Evolutionary conservation across 2,888 invertebrate species (phyloP).

Genomic region (Oscheius myriophilus): DNA sequence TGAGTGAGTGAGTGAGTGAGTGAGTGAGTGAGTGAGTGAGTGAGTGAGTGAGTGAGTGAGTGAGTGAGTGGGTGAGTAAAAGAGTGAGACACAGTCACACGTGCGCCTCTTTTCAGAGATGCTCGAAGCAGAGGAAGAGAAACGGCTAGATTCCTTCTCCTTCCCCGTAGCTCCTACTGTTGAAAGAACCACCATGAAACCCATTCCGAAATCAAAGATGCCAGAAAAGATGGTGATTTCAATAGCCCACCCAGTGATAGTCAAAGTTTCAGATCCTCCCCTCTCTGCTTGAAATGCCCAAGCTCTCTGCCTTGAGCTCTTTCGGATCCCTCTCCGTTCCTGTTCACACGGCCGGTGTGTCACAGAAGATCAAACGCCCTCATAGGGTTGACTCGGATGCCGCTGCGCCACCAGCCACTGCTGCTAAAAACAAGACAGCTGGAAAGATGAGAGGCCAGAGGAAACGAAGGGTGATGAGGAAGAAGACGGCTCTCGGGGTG

Average conservation of each 20-base stretch:
- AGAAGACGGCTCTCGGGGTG: conserved; percentile 6
- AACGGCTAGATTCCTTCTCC: conserved; percentile 12
- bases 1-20: too few species aligned
- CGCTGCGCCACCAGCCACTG: not conserved
- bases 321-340: conserved; percentile 17
- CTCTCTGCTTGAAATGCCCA: conserved; percentile 13
- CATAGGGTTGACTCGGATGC: conserved; percentile 7
- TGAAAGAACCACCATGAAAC: not conserved
- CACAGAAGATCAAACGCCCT: not conserved
- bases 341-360: conserved; percentile 11
- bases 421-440: conserved; percentile 5
- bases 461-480: conserved; percentile 8
- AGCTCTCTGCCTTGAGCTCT: conserved; percentile 11
- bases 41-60: too few species aligned
- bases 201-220: not conserved
- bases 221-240: conserved; percentile 13
- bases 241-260: not conserved
- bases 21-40: too few species aligned
- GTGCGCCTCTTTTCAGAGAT: not conserved
- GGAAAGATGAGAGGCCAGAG: conserved; percentile 5
- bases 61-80: not conserved
- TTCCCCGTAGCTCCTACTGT: conserved; percentile 7
- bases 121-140: conserved; percentile 6
- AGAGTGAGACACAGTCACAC: too few species aligned
- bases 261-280: conserved; percentile 24